phyloP scores from a whole-genome alignment of 2,113 vertebrate genomes.

The Corydoras sp. region DNA sequence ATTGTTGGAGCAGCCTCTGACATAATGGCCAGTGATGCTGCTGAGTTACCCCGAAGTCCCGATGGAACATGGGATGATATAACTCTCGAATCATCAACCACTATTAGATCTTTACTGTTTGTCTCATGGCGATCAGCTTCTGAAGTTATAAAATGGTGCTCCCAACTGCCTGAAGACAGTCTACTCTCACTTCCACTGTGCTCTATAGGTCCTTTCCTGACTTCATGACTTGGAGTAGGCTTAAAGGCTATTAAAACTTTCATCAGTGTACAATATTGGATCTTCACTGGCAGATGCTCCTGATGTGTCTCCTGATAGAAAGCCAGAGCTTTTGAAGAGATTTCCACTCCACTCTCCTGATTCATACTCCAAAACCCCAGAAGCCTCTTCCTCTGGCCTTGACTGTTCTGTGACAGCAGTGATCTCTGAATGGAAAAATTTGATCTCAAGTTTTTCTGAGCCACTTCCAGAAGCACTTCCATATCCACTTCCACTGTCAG shows the following conservation, averaged over 20 bases:
- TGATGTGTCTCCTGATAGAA: slow-evolving; percentile 58
- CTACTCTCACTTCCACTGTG: slow-evolving; percentile 50
- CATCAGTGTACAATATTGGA: slow-evolving; percentile 64
- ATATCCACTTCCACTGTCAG: slow-evolving; percentile 42
- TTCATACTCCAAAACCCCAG: slow-evolving; percentile 63
- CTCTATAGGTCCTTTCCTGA: slow-evolving; percentile 61
- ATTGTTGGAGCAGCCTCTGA: slow-evolving; percentile 44
- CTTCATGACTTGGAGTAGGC: slow-evolving; percentile 60
- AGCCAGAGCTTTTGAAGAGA: slow-evolving; percentile 63
- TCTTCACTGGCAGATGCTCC: slow-evolving; percentile 61
- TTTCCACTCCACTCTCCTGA: slow-evolving; percentile 57
- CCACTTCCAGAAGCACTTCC: slow-evolving; percentile 33
- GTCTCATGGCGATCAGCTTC: not conserved
- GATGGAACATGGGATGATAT: slow-evolving; percentile 43
- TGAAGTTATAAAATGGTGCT: slow-evolving; percentile 33
- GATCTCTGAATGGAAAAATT: slow-evolving; percentile 68
- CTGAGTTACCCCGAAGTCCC: slow-evolving; percentile 45
- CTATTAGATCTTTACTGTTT: slow-evolving; percentile 48
- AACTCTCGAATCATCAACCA: slow-evolving; percentile 53
- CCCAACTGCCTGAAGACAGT: slow-evolving; percentile 54
- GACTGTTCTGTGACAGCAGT: slow-evolving; percentile 63
- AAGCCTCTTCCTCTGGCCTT: slow-evolving; percentile 71
- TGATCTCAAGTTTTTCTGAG: slow-evolving; percentile 65
- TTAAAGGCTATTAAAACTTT: slow-evolving; percentile 61
- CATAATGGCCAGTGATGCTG: slow-evolving; percentile 51